A percentile compares a stretch with the other conserved stretches of the same genome.
Evolutionary conservation across 2,888 invertebrate genomes (phyloP).

Genomic region (Archaeoteleia sp.): DNA sequence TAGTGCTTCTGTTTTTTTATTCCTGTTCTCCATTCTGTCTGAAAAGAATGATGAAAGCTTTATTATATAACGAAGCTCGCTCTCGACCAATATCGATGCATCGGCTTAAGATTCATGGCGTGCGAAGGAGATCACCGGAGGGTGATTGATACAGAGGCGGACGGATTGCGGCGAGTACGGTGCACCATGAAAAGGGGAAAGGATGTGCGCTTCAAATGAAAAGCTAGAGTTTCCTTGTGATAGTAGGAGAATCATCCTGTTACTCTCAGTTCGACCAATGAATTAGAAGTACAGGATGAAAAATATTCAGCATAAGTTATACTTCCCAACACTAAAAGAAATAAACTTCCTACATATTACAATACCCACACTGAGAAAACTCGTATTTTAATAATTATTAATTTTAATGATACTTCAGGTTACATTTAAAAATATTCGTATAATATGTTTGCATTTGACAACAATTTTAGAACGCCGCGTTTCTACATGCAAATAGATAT

Average conservation of each 20-base stretch:
- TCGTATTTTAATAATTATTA: no score
- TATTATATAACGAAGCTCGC: conserved; percentile 19
- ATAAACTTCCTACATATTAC: no score
- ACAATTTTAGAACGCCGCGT: no score
- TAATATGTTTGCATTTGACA: no score
- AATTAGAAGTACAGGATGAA: conserved; percentile 9
- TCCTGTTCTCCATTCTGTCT: conserved; percentile 5
- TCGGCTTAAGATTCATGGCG: conserved; percentile 32
- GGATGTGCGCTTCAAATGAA: conserved; percentile 13
- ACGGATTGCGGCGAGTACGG: conserved; percentile 11
- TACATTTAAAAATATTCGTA: no score
- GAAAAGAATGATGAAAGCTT: conserved; percentile 19
- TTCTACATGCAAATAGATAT: no score
- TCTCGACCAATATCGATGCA: conserved; percentile 32
- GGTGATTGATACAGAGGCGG: conserved; percentile 29
- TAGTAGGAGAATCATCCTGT: conserved; percentile 6
- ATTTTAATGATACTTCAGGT: no score
- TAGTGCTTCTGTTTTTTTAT: conserved; percentile 6
- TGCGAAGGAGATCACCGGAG: conserved; percentile 31
- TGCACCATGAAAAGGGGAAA: conserved; percentile 11
- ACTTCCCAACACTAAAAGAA: no score
- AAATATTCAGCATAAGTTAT: no score
- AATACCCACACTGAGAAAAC: no score
- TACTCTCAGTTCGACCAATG: conserved; percentile 8
- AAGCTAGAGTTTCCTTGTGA: conserved; percentile 11